Conservation (phyloP, 2,888 invertebrate species). For the Agrotis puta region DNA sequence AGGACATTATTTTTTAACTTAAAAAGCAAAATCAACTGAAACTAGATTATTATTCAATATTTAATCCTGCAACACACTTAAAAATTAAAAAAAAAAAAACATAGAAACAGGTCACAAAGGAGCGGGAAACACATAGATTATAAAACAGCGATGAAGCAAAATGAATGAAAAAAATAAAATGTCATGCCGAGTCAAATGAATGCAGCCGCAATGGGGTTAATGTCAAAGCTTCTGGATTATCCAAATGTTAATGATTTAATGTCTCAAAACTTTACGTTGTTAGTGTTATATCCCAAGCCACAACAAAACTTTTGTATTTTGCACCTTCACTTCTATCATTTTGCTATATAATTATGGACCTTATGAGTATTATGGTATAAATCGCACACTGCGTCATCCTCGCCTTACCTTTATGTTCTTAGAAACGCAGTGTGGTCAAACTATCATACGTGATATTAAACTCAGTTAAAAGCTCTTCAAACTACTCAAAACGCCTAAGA, state of each 20-base stretch:
- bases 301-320: constrained; percentile 88
- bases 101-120: constrained; percentile 54
- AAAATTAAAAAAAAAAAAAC: constrained; percentile 57
- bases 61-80: constrained; percentile 37
- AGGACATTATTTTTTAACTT: background rate
- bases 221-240: constrained; percentile 73
- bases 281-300: constrained; percentile 86
- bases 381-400: background rate
- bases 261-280: constrained; percentile 68
- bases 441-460: constrained; percentile 2
- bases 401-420: background rate
- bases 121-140: constrained; percentile 56
- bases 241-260: constrained; percentile 77
- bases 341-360: constrained; percentile 61
- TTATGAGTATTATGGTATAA: background rate
- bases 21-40: background rate
- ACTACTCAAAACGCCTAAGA: constrained; percentile 19
- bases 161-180: constrained; percentile 67
- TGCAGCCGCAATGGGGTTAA: constrained; percentile 89
- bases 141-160: constrained; percentile 66
- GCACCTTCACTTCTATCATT: constrained; percentile 77
- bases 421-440: background rate
- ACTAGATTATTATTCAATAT: background rate
- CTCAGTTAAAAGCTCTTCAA: constrained; percentile 13
- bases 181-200: constrained; percentile 76